Percentiles rank a stretch among this genome's conserved stretches.
These are phyloP conservation scores for Drosophila greeni DNA, from an alignment of 2,888 invertebrate species.

Conservation along the genomic window DNA sequence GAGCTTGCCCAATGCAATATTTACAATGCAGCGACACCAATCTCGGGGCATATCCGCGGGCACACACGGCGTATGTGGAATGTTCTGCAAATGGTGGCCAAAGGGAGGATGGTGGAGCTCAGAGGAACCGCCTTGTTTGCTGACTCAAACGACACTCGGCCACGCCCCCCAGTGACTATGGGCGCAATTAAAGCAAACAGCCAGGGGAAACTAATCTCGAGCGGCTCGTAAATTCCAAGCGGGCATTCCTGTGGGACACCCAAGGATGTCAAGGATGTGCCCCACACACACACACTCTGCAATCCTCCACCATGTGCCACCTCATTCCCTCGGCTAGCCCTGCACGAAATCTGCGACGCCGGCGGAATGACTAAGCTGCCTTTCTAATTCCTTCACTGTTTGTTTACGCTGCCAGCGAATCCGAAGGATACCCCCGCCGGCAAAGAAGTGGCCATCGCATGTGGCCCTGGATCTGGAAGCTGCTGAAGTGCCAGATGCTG, in stretches of 20 bases:
- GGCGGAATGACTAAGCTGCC: constrained; percentile 65
- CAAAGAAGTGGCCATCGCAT: constrained; percentile 36
- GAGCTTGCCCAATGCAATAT: constrained; percentile 52
- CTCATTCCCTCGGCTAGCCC: constrained; percentile 42
- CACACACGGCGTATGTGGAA: constrained; percentile 53
- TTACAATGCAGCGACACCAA: constrained; percentile 60
- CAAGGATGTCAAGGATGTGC: constrained; percentile 28
- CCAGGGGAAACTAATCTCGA: constrained; percentile 68
- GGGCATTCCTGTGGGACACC: constrained; percentile 61
- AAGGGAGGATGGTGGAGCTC: constrained; percentile 2
- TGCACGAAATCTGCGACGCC: constrained; percentile 67
- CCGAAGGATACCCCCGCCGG: neutral
- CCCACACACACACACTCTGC: neutral
- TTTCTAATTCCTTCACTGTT: constrained; percentile 56
- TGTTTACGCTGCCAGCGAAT: constrained; percentile 28
- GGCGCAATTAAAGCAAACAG: constrained; percentile 69
- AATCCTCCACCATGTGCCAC: neutral
- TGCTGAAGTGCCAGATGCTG: constrained; percentile 16
- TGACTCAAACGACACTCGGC: constrained; percentile 62
- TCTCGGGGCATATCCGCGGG: constrained; percentile 28
- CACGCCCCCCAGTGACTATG: constrained; percentile 57
- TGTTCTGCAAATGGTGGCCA: constrained; percentile 15
- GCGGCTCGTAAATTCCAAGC: constrained; percentile 69
- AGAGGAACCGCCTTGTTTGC: constrained; percentile 33
- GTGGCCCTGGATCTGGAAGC: constrained; percentile 13